These are phyloP conservation scores for Ciconia boyciana DNA, from an alignment of 2,113 vertebrate genomes.

Conservation along the genomic window DNA sequence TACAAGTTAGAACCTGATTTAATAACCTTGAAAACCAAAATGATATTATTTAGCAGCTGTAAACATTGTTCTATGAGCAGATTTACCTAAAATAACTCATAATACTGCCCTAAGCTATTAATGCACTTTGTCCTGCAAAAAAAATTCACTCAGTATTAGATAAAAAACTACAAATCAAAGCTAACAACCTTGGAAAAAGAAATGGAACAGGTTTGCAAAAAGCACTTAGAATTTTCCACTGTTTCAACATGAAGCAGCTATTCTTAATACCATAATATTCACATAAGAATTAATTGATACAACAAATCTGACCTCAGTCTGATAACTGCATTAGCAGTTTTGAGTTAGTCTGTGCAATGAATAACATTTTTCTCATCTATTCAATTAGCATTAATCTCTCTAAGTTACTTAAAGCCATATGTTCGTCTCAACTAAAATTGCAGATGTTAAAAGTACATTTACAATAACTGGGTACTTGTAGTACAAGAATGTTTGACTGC, in stretches of 20 bases:
- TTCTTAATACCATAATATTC: neutral
- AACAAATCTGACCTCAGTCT: neutral
- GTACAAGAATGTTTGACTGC: neutral
- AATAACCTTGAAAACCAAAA: neutral
- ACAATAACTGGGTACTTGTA: neutral
- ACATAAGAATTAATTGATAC: neutral
- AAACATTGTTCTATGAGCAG: neutral
- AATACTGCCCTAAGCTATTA: neutral
- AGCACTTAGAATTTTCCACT: constrained; percentile 5
- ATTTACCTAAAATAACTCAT: constrained; percentile 42
- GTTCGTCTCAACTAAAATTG: neutral
- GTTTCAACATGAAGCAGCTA: neutral
- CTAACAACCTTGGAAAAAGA: constrained; percentile 9
- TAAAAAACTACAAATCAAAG: constrained; percentile 18
- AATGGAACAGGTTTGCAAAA: neutral
- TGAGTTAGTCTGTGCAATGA: neutral
- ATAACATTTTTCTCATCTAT: neutral
- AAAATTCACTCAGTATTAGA: neutral
- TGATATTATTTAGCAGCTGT: neutral
- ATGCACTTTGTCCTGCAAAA: constrained; percentile 13
- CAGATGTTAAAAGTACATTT: neutral
- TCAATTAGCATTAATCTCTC: neutral
- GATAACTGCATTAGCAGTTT: constrained; percentile 3
- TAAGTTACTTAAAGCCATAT: neutral
- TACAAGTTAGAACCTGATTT: constrained; percentile 9